Conservation (phyloP, 2,113 vertebrate genomes). For the Speoplatyrhinus poulsoni region DNA sequence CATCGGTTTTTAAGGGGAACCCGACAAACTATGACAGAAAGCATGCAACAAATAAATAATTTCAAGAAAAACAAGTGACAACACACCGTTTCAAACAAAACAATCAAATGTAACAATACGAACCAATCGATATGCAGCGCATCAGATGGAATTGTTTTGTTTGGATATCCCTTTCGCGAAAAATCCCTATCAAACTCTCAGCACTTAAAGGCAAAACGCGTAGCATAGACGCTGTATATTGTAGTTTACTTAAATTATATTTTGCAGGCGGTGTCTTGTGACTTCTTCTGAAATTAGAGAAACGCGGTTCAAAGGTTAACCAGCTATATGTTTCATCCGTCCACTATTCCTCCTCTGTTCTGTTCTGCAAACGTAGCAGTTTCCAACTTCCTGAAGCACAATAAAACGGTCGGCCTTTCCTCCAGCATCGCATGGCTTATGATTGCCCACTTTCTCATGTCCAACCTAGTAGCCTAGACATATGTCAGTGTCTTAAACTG, state of each 20-base stretch:
- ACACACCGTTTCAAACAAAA: background rate
- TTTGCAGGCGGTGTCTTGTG: conserved; percentile 69
- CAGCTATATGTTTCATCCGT: conserved; percentile 10
- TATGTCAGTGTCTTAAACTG: no score
- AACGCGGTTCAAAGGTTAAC: conserved; percentile 78
- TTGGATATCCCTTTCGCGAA: conserved; percentile 1
- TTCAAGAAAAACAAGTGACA: background rate
- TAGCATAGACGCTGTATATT: no score
- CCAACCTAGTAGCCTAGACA: background rate
- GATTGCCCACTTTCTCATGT: background rate
- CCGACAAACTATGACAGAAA: background rate
- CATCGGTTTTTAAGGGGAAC: no score
- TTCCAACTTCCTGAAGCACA: conserved; percentile 70
- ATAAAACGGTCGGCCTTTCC: conserved; percentile 10
- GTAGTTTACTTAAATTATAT: conserved; percentile 29
- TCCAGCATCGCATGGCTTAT: background rate
- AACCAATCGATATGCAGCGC: background rate
- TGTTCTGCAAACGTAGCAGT: conserved; percentile 71
- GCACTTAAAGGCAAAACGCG: conserved; percentile 15
- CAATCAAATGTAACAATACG: background rate
- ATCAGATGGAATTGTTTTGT: background rate
- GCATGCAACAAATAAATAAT: background rate
- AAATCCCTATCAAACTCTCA: background rate
- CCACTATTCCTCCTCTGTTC: conserved; percentile 43
- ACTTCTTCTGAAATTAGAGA: conserved; percentile 55